phyloP scores from a whole-genome alignment of 2,797 vertebrate genomes.

The Ptychadena robeensis region DNA sequence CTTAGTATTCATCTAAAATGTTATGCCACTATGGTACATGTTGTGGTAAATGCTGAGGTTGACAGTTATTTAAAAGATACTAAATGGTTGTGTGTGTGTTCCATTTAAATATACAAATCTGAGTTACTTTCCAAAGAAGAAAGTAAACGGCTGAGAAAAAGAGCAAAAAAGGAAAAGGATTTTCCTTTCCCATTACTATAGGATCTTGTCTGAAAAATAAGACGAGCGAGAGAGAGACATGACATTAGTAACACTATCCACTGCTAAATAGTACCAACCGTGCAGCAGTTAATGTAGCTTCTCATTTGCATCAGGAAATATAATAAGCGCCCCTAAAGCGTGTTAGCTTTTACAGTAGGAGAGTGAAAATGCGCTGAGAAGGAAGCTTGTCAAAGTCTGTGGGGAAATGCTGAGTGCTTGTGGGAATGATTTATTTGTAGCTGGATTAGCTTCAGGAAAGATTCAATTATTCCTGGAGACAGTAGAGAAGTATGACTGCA shows the following conservation, averaged over 20 bases:
- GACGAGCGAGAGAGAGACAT: slow-evolving; percentile 3
- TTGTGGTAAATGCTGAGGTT: no score
- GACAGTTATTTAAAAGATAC: no score
- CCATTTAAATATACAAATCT: neutral
- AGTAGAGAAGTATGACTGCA: slow-evolving; percentile 59
- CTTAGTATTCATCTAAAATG: no score
- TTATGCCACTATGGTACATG: neutral
- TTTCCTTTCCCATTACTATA: neutral
- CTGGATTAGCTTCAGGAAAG: slow-evolving; percentile 70
- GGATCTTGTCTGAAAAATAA: slow-evolving; percentile 19
- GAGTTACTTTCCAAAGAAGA: neutral
- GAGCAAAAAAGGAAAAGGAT: neutral
- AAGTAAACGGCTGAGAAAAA: neutral
- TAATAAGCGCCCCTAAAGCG: slow-evolving; percentile 71
- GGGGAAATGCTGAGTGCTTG: slow-evolving; percentile 76
- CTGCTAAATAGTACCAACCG: slow-evolving; percentile 39
- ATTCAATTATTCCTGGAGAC: slow-evolving; percentile 67
- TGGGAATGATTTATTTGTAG: slow-evolving; percentile 75
- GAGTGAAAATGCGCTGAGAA: slow-evolving; percentile 69
- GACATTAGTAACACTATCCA: slow-evolving; percentile 62
- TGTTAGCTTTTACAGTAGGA: slow-evolving; percentile 70
- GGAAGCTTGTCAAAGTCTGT: slow-evolving; percentile 71
- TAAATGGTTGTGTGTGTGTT: neutral
- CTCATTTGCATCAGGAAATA: slow-evolving; percentile 69
- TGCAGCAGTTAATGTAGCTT: slow-evolving; percentile 69